These are phyloP conservation scores for Macropus fuliginosus DNA, from an alignment of 2,797 vertebrate genomes.

Conservation along the genomic window DNA sequence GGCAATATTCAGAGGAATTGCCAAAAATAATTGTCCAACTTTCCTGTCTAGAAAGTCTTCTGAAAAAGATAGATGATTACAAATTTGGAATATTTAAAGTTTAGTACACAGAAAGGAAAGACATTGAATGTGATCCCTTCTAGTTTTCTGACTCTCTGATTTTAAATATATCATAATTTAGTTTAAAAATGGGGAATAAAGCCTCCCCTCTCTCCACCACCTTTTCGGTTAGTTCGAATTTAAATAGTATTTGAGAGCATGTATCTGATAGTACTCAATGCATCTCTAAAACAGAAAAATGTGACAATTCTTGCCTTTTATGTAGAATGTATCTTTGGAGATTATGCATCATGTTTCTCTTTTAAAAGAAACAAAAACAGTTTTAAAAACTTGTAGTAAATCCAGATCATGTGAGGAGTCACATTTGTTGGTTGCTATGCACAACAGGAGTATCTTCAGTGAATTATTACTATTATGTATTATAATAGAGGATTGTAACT, in stretches of 20 bases:
- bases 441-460: neutral
- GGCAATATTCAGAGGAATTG: neutral
- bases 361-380: conserved; percentile 45
- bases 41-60: neutral
- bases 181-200: conserved; percentile 21
- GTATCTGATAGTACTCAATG: neutral
- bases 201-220: too few species aligned
- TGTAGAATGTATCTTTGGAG: neutral
- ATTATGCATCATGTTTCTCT: conserved; percentile 28
- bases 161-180: conserved; percentile 30
- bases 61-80: neutral
- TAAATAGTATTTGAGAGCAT: neutral
- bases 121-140: neutral
- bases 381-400: conserved; percentile 33
- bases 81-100: neutral
- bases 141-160: conserved; percentile 15
- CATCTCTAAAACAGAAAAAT: conserved; percentile 1
- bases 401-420: conserved; percentile 15
- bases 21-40: neutral
- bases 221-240: neutral
- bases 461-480: neutral
- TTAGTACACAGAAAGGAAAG: neutral
- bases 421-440: neutral
- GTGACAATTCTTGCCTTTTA: neutral
- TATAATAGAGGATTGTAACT: neutral